Base-by-base conservation (phyloP, 2,888 invertebrate species). In the Lissocephala sabroskyi region DNA sequence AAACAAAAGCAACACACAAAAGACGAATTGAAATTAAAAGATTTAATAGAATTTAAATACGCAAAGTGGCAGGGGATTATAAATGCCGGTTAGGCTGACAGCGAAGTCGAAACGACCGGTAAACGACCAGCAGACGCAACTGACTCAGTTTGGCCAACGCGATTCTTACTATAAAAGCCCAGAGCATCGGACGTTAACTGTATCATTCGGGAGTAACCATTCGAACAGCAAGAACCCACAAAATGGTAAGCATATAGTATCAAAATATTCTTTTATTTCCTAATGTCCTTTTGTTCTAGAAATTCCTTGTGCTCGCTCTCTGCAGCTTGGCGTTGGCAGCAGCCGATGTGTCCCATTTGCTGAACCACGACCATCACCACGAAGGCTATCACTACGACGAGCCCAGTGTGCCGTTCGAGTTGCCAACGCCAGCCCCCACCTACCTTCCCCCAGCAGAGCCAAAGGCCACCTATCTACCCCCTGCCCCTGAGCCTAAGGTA, bases 271-370 rank as follows among this genome's bases (percentile, higher is more conserved):
- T n/a, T n/a, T n/a, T n/a, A n/a, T n/a, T n/a, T n/a, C n/a, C n/a
- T n/a, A n/a, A n/a, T n/a, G n/a, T n/a, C n/a, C n/a, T n/a, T n/a
- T n/a, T n/a, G n/a, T n/a, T n/a, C 18, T 54, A 79, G 81, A 79
- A 78, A 65, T 13, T 74, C 52, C 54, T 81, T 16, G 37, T 71
- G 29, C 40, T 79, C 14, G 50, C 52, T 37, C 11, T 80, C 35
- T 60, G 62, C 43, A 53, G 56, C 23, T 41, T 67, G 36, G 65
- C 76, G 2, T 41, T 79, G 42, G 81, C 53, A 9, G 65, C 74
- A 37, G 78, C 79, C 13, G 79, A 79, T 65, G 79, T 79, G 0
- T 79, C 79, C 17, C 81, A 79, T 52, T 37, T 80, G 5, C 60
- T 78, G 39, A 65, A 50, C 1, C 52, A 75, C 13, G 48, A 62